Percentiles rank a stretch among this genome's conserved stretches.
Evolutionary conservation across 2,113 vertebrate species (phyloP).

Genomic region (Empidonax traillii): DNA sequence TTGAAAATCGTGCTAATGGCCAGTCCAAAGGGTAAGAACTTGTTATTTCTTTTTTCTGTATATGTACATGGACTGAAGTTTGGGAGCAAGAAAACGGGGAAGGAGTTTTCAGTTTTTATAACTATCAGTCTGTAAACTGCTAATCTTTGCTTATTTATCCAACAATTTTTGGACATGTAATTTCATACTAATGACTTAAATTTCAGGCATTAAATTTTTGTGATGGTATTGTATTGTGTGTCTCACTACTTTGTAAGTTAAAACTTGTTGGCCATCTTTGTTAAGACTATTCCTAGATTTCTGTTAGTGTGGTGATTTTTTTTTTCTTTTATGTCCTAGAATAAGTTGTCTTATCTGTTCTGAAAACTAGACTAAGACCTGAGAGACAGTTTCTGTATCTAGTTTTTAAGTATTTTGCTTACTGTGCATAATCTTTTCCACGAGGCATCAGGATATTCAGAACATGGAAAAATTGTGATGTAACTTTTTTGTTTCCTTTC

Average conservation of each 20-base stretch:
- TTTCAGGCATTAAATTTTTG: not conserved
- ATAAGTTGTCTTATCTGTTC: not conserved
- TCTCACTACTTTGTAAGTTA: not conserved
- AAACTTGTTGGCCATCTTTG: not conserved
- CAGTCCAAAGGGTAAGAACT: slow-evolving; percentile 94
- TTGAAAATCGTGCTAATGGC: slow-evolving; percentile 98
- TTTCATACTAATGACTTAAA: not conserved
- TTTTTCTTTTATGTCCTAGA: not conserved
- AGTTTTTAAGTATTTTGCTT: not conserved
- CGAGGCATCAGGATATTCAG: not conserved
- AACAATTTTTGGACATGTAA: not conserved
- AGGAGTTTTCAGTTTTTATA: not conserved
- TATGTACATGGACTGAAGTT: not conserved
- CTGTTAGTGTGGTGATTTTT: not conserved
- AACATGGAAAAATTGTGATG: not conserved
- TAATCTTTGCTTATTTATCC: not conserved
- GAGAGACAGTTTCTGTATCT: not conserved
- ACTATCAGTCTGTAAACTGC: not conserved
- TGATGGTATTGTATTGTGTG: not conserved
- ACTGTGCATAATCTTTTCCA: not conserved
- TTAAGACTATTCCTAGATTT: not conserved
- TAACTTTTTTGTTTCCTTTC: not conserved
- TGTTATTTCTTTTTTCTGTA: not conserved
- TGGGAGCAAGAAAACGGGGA: not conserved
- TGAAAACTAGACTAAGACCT: not conserved